Conservation (phyloP, 1,140 invertebrate genomes). For the Orius insidiosus region DNA sequence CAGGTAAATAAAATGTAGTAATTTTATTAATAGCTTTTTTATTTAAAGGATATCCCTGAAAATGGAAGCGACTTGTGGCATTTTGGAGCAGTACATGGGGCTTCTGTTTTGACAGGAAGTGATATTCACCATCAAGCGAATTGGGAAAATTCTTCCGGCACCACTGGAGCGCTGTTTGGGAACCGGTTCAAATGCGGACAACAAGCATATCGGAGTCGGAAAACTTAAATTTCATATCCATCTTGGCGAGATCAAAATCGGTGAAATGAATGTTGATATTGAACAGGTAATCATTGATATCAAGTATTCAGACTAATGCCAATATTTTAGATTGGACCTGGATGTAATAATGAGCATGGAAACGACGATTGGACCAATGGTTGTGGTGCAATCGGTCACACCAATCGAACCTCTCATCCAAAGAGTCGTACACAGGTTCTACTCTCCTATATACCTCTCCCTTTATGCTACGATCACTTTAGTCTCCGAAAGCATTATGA, state of each 20-base stretch:
- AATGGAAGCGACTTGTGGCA: constrained; percentile 78
- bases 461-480: constrained; percentile 50
- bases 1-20: constrained; percentile 30
- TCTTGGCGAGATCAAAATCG: constrained; percentile 33
- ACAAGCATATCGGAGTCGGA: constrained; percentile 38
- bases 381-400: constrained; percentile 60
- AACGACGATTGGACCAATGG: constrained; percentile 41
- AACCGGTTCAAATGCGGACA: constrained; percentile 15
- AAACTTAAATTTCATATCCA: constrained; percentile 33
- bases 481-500: constrained; percentile 56
- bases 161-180: constrained; percentile 25
- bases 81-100: constrained; percentile 52
- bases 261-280: constrained; percentile 35
- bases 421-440: constrained; percentile 59
- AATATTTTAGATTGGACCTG: constrained; percentile 53
- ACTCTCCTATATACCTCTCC: constrained; percentile 36
- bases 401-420: constrained; percentile 64
- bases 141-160: constrained; percentile 21
- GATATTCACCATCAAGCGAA: constrained; percentile 23
- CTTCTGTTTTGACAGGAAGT: constrained; percentile 36
- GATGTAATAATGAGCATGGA: constrained; percentile 48
- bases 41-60: constrained; percentile 68
- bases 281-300: constrained; percentile 29
- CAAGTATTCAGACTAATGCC: background rate
- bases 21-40: constrained; percentile 18